phyloP scores from a whole-genome alignment of 2,797 vertebrate species.

The Zalophus californianus region DNA sequence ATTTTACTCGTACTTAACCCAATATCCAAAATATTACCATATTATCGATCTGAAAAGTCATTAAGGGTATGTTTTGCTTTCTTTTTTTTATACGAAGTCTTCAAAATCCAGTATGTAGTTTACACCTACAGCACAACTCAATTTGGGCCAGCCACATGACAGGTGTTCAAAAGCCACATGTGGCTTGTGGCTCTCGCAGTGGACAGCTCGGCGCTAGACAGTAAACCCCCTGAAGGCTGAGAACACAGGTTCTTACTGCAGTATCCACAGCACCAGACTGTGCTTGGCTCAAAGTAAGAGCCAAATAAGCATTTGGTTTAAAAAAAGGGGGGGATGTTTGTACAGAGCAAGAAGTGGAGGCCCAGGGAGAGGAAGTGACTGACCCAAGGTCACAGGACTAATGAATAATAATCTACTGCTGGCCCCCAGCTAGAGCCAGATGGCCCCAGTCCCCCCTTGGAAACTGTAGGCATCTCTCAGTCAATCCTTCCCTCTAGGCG shows the following conservation, averaged over 20 bases:
- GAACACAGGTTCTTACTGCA: background rate
- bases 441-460: background rate
- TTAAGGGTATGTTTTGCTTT: background rate
- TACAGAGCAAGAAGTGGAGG: background rate
- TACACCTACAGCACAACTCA: background rate
- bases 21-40: background rate
- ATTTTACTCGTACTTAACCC: background rate
- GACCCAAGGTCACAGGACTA: background rate
- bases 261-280: background rate
- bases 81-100: background rate
- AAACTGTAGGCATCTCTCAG: background rate
- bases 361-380: background rate
- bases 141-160: background rate
- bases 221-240: background rate
- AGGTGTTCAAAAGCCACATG: background rate
- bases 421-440: background rate
- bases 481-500: background rate
- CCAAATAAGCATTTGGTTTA: background rate
- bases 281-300: background rate
- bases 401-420: background rate
- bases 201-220: background rate
- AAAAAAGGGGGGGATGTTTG: background rate
- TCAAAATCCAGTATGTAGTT: background rate
- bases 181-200: rapidly evolving
- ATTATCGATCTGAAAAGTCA: background rate